Evolutionary conservation across 1,140 invertebrate species (phyloP), one percentile per base, ranked within the genome.

Genomic region (Polyergus mexicanus): DNA sequence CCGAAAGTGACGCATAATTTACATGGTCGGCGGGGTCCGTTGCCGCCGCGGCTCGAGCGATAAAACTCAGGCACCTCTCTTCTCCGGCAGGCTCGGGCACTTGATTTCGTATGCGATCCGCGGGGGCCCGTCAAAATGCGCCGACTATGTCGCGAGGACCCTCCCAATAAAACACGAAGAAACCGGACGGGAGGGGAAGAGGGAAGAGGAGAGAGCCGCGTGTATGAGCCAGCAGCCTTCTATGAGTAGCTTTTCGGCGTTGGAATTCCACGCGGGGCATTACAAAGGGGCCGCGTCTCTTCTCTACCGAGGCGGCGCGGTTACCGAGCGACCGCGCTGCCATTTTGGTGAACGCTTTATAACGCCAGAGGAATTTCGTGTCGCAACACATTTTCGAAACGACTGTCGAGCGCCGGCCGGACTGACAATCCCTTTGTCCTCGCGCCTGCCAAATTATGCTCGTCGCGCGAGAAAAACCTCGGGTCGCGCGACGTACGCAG

Each of bases 21-120:
- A 88, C 87, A 83, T 63, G 69, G 85, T 63, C 60, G 78, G 54
- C 78, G 66, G 47, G 56, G 41, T 71, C 68, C 28, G 35, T n/a
- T 13, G 58, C 44, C n/a, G 76, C 60, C 65, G 38, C 76, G 76
- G 78, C 47, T 60, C 71, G 83, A 86, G 77, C 88, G 86, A 92
- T 91, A 91, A 89, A 91, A 88, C 78, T 87, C 76, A 90, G 85
- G 85, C 83, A 86, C 83, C 65, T 84, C 78, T 74, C 41, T 71
- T 38, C 62, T 41, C 41, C 69, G 51, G 5, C 22, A 10, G 60
- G 68, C 72, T 80, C 81, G 86, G 74, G 74, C 84, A 72, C 87
- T 84, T 90, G 89, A 92, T 92, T 93, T 92, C 88, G 89, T 91
- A 92, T 92, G 91, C 92, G 87, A 89, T 92, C 89, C 90, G 89